Evolutionary conservation across 2,113 vertebrate species (phyloP), one percentile per base, ranked within the genome.

Genomic region (Saccopteryx bilineata): DNA sequence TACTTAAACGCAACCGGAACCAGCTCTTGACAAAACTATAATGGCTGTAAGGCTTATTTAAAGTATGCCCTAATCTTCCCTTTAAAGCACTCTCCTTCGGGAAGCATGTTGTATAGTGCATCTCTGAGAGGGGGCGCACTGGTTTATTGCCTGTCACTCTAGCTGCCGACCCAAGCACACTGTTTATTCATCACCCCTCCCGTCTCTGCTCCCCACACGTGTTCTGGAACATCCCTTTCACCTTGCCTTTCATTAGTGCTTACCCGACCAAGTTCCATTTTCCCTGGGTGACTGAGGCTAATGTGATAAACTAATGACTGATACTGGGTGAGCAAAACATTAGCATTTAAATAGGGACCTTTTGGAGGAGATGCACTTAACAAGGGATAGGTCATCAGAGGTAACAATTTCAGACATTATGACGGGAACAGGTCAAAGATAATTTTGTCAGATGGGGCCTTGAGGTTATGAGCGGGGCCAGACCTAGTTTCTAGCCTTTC

Each of bases 281-380:
- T 96, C 93, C 91, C 81, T 82, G 93, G 95, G 94, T 95, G 96
- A 93, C 82, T 71, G 89, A 96, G 96, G 95, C 95, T 97, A 96
- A 96, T 89, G 95, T 91, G 95, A 95, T 97, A 92, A 97, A 96
- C 85, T 93, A 96, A 97, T 88, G 88, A 91, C 94, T 96, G 95
- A 96, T 97, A 92, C 1, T 75, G 93, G 82, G 88, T 94, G 94
- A 93, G 72, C 61, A 92, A 95, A 93, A 72, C 78, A 95, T 97
- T 95, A 96, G 84, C 96, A 96, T 97, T 96, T 97, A 97, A 96
- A 92, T 95, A 66, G 93, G 76, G 90, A 76, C 90, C 84, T 96
- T 96, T 82, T 88, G 85, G 92, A 96, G 83, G 63, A 81, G 78
- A 84, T 65, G 75, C 88, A 88, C 86, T 94, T 96, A 92, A 78